Percentiles rank a stretch among this genome's conserved stretches.
These are phyloP conservation scores for Agrypnia vestita DNA, from an alignment of 1,140 invertebrate species.

Conservation along the genomic window DNA sequence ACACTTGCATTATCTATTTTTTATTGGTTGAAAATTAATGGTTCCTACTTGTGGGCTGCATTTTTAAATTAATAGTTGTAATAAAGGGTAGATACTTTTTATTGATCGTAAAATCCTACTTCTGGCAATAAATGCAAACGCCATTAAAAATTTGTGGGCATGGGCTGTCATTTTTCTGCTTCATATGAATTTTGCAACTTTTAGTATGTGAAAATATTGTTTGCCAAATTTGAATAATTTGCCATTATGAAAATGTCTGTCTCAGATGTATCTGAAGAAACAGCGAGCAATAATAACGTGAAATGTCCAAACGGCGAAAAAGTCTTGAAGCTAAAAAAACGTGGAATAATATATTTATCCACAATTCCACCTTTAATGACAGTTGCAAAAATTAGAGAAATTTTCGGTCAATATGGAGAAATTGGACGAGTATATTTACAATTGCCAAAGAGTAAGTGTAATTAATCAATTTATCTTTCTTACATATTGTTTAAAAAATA, in stretches of 20 bases:
- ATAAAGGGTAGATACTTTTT: constrained; percentile 21
- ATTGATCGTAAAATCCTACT: constrained; percentile 39
- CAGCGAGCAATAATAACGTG: constrained; percentile 15
- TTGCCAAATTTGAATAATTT: neutral
- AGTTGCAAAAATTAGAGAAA: constrained; percentile 85
- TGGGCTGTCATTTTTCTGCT: constrained; percentile 34
- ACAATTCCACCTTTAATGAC: constrained; percentile 91
- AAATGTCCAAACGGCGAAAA: constrained; percentile 48
- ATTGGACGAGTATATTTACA: constrained; percentile 89
- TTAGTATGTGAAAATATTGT: constrained; percentile 14
- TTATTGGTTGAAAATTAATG: no score
- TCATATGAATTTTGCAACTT: constrained; percentile 8
- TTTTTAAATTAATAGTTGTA: no score
- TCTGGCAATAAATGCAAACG: constrained; percentile 23
- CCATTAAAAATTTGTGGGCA: constrained; percentile 26
- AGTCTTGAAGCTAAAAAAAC: constrained; percentile 71
- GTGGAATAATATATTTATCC: constrained; percentile 92
- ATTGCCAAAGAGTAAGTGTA: constrained; percentile 74
- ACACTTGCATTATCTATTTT: no score
- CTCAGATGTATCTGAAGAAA: constrained; percentile 44
- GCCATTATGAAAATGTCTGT: constrained; percentile 49
- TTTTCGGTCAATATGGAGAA: constrained; percentile 86
- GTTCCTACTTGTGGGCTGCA: no score
- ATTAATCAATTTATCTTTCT: neutral
- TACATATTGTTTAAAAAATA: neutral